Base-by-base conservation (phyloP, 2,797 vertebrate genomes). In the Australoheros facetus region DNA sequence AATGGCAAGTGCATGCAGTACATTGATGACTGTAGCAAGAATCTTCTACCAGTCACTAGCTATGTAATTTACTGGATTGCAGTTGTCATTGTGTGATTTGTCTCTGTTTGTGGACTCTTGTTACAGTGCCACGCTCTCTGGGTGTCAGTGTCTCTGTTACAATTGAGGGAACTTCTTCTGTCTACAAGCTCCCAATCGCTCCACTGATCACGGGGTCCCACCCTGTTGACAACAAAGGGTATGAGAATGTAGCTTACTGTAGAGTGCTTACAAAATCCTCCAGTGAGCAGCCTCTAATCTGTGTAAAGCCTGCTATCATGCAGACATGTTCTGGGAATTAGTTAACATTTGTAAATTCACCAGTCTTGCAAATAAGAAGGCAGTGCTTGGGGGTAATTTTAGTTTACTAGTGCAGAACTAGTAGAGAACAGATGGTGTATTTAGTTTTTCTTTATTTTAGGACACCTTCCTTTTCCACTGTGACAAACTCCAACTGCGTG, bases 401-500 rank as follows among this genome's bases (percentile, higher is more conserved):
- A 21, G 12, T 13, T 9, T 54, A 12, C 19, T n/a, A 56, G 0
- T 56, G 19, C 7, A 58, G 54, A 69, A 16, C 14, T 6, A 16
- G 14, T 17, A 30, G 23, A 77, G 19, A 66, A n/a, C 11, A 13
- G 13, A 12, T 77, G 17, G 79, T 85, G 3, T 21, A 73, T 85
- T 23, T 9, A 16, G 57, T 69, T 72, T 39, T 34, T 17, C 3
- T 81, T 11, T 69, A 30, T 89, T 91, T 80, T 88, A 99, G 98
- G 80, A 99, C 98, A 7, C 98, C 98, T 0, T 98, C 98, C 1
- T 99, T 99, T 93, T 98, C 98, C 1, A 96, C 96, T 1, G 93
- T 99, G 89, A 99, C 98, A 70, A 99, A 98, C 93, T 96, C 98
- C 78, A 99, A 99, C 95, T 99, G 97, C n/a, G 97, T 99, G 89